Evolutionary conservation across 2,888 invertebrate species (phyloP).

Genomic region (Nymphalis polychloros): DNA sequence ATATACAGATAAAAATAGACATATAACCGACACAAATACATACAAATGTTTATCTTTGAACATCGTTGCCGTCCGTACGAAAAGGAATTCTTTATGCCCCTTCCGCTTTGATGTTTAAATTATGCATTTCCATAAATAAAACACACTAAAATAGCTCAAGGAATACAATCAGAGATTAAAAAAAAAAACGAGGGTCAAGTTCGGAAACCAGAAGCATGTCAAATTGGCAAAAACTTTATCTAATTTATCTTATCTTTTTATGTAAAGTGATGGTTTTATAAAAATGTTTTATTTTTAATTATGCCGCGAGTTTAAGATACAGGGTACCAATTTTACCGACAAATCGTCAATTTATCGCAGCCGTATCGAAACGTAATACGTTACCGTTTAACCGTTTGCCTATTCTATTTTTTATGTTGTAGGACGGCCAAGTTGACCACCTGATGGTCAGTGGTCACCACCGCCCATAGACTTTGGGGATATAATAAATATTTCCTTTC

Average conservation of each 20-base stretch:
- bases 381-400: no score
- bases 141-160: conserved; percentile 16
- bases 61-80: conserved; percentile 22
- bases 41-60: conserved; percentile 12
- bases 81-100: conserved; percentile 14
- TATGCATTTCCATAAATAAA: conserved; percentile 34
- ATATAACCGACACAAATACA: conserved; percentile 20
- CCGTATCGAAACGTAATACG: no score
- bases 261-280: background rate
- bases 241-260: conserved; percentile 9
- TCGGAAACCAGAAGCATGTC: conserved; percentile 25
- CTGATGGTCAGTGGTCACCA: no score
- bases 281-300: no score
- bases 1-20: conserved; percentile 21
- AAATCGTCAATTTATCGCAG: no score
- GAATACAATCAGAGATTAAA: conserved; percentile 13
- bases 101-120: conserved; percentile 33
- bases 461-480: no score
- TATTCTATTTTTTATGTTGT: no score
- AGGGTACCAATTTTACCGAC: no score
- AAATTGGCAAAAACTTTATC: conserved; percentile 17
- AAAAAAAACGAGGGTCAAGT: conserved; percentile 27
- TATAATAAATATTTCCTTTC: no score
- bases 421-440: no score
- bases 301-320: background rate